A percentile compares a stretch with the other conserved stretches of the same genome.
Conservation (phyloP, 2,113 vertebrate species). For the Sardina pilchardus region DNA sequence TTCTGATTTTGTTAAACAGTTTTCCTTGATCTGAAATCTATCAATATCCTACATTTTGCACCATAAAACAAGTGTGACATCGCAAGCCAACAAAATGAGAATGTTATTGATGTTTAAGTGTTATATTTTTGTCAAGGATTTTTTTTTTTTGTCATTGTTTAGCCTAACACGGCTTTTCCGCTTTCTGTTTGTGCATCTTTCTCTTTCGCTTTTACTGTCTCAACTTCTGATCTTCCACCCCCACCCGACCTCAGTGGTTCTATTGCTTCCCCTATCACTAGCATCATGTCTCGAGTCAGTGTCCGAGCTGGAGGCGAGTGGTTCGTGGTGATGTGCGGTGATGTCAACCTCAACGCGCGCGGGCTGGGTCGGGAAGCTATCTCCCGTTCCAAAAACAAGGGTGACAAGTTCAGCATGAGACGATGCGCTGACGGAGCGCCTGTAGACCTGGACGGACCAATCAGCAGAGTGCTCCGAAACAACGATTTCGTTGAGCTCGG, state of each 20-base stretch:
- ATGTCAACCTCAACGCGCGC: constrained; percentile 40
- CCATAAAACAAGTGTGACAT: too few relatives aligned
- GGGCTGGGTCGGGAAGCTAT: constrained; percentile 78
- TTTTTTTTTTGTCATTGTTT: too few relatives aligned
- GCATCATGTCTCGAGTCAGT: constrained; percentile 70
- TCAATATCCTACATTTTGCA: too few relatives aligned
- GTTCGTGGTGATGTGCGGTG: constrained; percentile 73
- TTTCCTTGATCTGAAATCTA: too few relatives aligned
- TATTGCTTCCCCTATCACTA: neutral
- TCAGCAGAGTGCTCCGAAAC: constrained; percentile 75
- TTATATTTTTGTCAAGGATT: too few relatives aligned
- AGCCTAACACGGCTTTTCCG: too few relatives aligned
- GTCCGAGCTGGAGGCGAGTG: constrained; percentile 79
- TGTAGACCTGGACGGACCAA: constrained; percentile 63
- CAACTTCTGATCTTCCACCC: too few relatives aligned
- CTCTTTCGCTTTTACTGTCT: too few relatives aligned
- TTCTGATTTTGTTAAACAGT: too few relatives aligned
- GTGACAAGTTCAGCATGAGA: constrained; percentile 70
- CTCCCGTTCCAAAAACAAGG: constrained; percentile 66
- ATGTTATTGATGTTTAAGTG: too few relatives aligned
- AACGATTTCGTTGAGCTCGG: constrained; percentile 83
- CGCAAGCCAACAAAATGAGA: too few relatives aligned
- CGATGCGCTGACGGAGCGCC: constrained; percentile 76
- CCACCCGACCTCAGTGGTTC: neutral
- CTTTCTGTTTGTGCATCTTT: too few relatives aligned